Evolutionary conservation across 2,888 invertebrate species (phyloP), one percentile per base, ranked within the genome.

Genomic region (Agrotis clavis): DNA sequence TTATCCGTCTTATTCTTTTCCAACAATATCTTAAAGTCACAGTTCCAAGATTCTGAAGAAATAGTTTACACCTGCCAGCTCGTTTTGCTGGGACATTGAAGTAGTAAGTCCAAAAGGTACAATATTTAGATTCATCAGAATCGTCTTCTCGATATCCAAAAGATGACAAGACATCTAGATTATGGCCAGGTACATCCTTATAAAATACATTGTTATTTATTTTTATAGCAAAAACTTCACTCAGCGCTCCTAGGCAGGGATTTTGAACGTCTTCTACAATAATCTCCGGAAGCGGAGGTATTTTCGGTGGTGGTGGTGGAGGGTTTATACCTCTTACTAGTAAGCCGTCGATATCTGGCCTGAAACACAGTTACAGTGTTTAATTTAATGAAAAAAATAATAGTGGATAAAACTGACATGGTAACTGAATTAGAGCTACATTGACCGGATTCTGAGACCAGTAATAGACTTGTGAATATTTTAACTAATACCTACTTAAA

Each of bases 21-120:
- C 97, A 97, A 69, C 94, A 94, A 85, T 96, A 97, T 71, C 92
- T 89, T 14, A 97, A 83, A 7, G 94, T 87, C 0, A 94, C 93
- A 16, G 95, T 96, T n/a, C 97, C 97, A 11, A 95, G 90, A 82
- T 97, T 97, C 83, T 97, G 91, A 1, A 97, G 81, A 74, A 83
- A 89, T 7, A 97, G 82, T 80, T 92, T 93, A 77, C 90, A 89
- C 81, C 94, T 90, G 0, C 94, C 93, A 4, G 90, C 90, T 84
- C 88, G 90, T 66, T 90, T 91, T 16, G 88, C 71, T 0, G 93
- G 92, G 6, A 91, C 90, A 71, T 95, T 95, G 66, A 95, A 95
- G 75, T 96, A 96, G 81, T 96, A 96, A 1, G 91, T 91, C 96
- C 96, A 96, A 1, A 89, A 80, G 11, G 85, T 87, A 69, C 94